Percentiles rank a stretch among this genome's conserved stretches.
phyloP scores from a whole-genome alignment of 2,888 invertebrate genomes.

The Apocheima hispidaria region DNA sequence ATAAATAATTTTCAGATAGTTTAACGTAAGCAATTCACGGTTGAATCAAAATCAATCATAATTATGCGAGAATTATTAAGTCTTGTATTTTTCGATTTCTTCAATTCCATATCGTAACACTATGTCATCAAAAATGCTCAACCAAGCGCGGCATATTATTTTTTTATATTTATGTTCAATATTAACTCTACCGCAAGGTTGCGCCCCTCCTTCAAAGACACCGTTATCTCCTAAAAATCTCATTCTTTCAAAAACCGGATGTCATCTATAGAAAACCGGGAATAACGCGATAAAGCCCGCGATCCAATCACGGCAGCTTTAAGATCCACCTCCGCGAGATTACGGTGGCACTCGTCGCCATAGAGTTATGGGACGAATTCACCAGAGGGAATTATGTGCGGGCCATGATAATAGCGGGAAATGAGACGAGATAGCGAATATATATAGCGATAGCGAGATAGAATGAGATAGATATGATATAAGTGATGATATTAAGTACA shows the following conservation, averaged over 20 bases:
- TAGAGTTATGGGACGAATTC: conserved; percentile 73
- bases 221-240: conserved; percentile 27
- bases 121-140: neutral
- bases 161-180: neutral
- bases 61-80: too few species aligned
- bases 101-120: too few species aligned
- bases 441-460: too few species aligned
- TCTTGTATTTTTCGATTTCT: too few species aligned
- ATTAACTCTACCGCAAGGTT: conserved; percentile 7
- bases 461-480: neutral
- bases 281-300: conserved; percentile 64
- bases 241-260: conserved; percentile 28
- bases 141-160: neutral
- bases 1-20: too few species aligned
- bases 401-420: conserved; percentile 52
- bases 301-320: conserved; percentile 74
- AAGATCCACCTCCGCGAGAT: conserved; percentile 71
- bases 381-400: conserved; percentile 63
- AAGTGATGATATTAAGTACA: too few species aligned
- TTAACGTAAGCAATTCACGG: too few species aligned
- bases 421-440: neutral
- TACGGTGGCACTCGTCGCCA: conserved; percentile 56
- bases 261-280: conserved; percentile 40
- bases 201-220: conserved; percentile 6
- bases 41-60: too few species aligned